These are phyloP conservation scores for Zonitis immaculata DNA, from an alignment of 2,888 invertebrate genomes.

Conservation along the genomic window DNA sequence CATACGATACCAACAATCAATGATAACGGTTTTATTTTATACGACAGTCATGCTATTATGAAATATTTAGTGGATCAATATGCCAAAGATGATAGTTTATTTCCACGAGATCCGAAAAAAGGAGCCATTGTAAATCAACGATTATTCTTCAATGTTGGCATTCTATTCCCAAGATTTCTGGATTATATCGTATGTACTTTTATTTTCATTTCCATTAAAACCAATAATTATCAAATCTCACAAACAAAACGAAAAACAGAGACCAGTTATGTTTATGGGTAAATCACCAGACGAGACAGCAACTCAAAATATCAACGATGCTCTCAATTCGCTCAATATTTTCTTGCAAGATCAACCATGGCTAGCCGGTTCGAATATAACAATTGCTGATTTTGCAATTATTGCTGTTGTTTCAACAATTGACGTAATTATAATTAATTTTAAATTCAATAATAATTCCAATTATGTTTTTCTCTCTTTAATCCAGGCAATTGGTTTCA, in stretches of 20 bases:
- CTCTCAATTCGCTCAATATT: constrained; percentile 55
- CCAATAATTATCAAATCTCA: not conserved
- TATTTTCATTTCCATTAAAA: constrained; percentile 2
- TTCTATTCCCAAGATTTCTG: constrained; percentile 52
- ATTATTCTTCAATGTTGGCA: constrained; percentile 59
- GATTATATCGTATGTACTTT: constrained; percentile 57
- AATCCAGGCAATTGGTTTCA: constrained; percentile 45
- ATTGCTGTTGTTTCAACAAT: constrained; percentile 58
- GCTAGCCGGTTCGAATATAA: constrained; percentile 63
- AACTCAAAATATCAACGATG: constrained; percentile 54
- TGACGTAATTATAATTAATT: constrained; percentile 49
- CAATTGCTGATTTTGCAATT: constrained; percentile 66
- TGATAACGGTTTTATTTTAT: constrained; percentile 65
- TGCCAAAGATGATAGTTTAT: constrained; percentile 59
- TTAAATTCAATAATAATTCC: not conserved
- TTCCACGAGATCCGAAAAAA: constrained; percentile 59
- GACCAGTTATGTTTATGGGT: constrained; percentile 30
- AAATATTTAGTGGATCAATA: constrained; percentile 63
- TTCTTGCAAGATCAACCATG: constrained; percentile 58
- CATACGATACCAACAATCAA: constrained; percentile 69
- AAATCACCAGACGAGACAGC: constrained; percentile 28
- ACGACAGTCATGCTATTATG: constrained; percentile 68
- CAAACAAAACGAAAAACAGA: constrained; percentile 22
- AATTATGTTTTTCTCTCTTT: not conserved
- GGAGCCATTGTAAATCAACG: constrained; percentile 60